Evolutionary conservation across 2,888 invertebrate genomes (phyloP), one percentile per base, ranked within the genome.

Genomic region (Parapristionchus giblindavisi): DNA sequence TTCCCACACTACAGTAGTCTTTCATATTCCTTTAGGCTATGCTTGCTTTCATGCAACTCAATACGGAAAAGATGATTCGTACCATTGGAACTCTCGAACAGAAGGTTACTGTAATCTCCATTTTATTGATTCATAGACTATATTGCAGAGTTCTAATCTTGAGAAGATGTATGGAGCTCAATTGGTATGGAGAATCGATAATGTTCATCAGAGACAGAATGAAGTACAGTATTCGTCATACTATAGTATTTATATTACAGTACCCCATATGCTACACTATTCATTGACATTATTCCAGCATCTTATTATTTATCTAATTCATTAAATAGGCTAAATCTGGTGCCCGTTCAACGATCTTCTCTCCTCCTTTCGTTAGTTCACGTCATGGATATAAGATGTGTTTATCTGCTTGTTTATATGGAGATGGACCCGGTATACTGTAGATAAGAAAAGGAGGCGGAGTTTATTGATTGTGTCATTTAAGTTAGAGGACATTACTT

Each of bases 401-500:
- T 58, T 78, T 89, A 72, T 88, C 88, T 1, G 86, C 86, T 6
- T 87, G 88, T 79, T 84, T 89, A 17, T 87, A 86, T 71, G 86
- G 86, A n/a, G 84, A 84, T 75, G 84, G 84, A 68, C 75, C 80
- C 27, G 80, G 83, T 83, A 58, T 68, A 36, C 21, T n/a, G n/a
- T n/a, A 21, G 48, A 68, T 51, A 38, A n/a, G 3, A 21, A 34
- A 24, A 54, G 32, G 40, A 40, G 58, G 40, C 54, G 51, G 29
- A 32, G 40, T 38, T 3, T 36, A 34, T 34, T 32, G 36, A 43
- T 43, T 65, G 17, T 17, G 17, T 43, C 6, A 32, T 75, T 78
- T 54, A 56, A 82, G 83, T 77, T 17, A 82, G 83, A 89, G 93
- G 93, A 27, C 93, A 93, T 76, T 95, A 95, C 89, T 92, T 97